Percentiles rank a stretch among this genome's conserved stretches.
Conservation (phyloP, 2,797 vertebrate genomes). For the Gobionotothen gibberifrons region DNA sequence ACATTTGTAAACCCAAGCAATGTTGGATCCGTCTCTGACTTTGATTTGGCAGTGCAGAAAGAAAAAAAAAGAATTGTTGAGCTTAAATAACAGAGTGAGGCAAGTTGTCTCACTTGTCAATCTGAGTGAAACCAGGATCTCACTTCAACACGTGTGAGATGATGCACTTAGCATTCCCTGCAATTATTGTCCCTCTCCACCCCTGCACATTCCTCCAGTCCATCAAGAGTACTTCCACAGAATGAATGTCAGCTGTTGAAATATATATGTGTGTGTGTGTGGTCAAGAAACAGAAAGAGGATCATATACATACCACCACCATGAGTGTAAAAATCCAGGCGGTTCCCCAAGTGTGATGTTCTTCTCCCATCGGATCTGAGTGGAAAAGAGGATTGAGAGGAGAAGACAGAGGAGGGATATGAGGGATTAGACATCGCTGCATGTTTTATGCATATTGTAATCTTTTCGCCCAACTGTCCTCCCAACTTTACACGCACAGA, state of each 20-base stretch:
- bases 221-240: constrained; percentile 53
- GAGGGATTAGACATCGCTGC: constrained; percentile 58
- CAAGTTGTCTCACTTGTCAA: constrained; percentile 66
- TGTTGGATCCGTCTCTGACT: constrained; percentile 21
- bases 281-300: constrained; percentile 19
- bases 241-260: constrained; percentile 44
- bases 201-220: constrained; percentile 61
- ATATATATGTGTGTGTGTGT: constrained; percentile 25
- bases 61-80: too few species aligned
- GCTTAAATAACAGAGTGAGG: constrained; percentile 48
- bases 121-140: constrained; percentile 50
- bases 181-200: constrained; percentile 73
- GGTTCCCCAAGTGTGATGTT: constrained; percentile 94
- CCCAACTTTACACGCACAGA: constrained; percentile 59
- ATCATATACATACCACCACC: constrained; percentile 92
- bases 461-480: constrained; percentile 64
- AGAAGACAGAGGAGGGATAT: constrained; percentile 56
- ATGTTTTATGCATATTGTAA: constrained; percentile 79
- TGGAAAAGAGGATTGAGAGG: constrained; percentile 13
- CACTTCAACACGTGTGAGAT: constrained; percentile 71
- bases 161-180: constrained; percentile 71
- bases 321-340: constrained; percentile 94
- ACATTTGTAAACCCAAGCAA: neutral
- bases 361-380: constrained; percentile 96
- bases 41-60: constrained; percentile 26